Evolutionary conservation across 2,113 vertebrate genomes (phyloP), one percentile per base, ranked within the genome.

Genomic region (Dryoscopus gambensis): DNA sequence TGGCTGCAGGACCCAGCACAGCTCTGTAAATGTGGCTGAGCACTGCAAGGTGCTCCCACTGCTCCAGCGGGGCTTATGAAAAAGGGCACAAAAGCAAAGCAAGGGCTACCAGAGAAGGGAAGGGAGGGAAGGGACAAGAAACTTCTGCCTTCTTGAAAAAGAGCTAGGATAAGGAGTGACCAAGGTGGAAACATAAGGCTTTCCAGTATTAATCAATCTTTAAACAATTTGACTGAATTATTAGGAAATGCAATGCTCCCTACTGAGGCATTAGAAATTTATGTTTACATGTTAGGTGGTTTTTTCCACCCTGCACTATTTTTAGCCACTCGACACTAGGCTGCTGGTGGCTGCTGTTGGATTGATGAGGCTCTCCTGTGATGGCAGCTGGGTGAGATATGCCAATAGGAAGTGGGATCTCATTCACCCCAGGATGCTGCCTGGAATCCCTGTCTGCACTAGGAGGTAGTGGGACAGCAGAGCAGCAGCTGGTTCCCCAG

Each of bases 161-260:
- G 47, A 33, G n/a, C 9, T 56, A 6, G 5, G 19, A 23, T 63
- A 77, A 88, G 37, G 30, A 74, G 68, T 44, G 76, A 92, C 16
- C 55, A 71, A 81, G 73, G 19, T 10, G 28, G 57, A 96, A 89
- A 86, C 46, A 86, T 50, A 97, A 84, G 31, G 30, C 89, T 97
- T 95, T 97, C 84, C 69, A 96, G 79, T 65, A 70, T 79, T 97
- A 96, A 97, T 95, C 91, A 93, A 96, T 92, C 73, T 71, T 84
- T 87, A 93, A 94, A 75, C 47, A 78, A 69, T 87, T 65, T 84
- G 68, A 65, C 46, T 50, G 78, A 50, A 96, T 69, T 80, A 90
- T 96, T 92, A 93, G 91, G 90, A 97, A 97, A 88, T 84, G 78
- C 90, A 93, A 27, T 70, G 81, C 89, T 97, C 88, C 82, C 95